Evolutionary conservation across 1,140 invertebrate species (phyloP), one percentile per base, ranked within the genome.

Genomic region (Cephus cinctus): DNA sequence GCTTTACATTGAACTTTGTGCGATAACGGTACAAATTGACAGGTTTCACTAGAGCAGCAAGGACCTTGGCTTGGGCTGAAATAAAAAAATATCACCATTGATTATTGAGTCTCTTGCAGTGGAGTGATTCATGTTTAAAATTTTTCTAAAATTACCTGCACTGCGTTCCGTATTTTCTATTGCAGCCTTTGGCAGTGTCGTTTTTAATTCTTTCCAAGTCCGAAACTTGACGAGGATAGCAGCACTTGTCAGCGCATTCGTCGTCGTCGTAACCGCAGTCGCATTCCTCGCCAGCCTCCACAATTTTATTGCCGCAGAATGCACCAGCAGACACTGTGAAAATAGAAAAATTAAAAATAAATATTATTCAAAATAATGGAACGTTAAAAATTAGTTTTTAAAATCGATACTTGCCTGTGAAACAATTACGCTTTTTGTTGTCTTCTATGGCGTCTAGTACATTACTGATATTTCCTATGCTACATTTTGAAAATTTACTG

Each of bases 291-390:
- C 92, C 94, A 21, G 87, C 88, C 75, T 99, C 97, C 0, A 97
- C 94, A 63, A 99, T 98, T 78, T 97, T 96, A 73, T 99, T 99
- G 11, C 97, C 97, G 78, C 97, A 99, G 81, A 98, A 99, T 18
- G 96, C 92, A 48, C 92, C 94, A 47, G 87, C 88, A 43, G 89
- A 92, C 19, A 86, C 90, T 79, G 80, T 75, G 60, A 71, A 50
- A 43, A 56, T 4, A 52, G 8, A 38, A 35, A 45, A 32, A 12
- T 43, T 3, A 42, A 16, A 16, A 40, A 38, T 30, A 30, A 42
- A 30, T 25, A 1, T 14, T 2, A 30, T 3, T n/a, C n/a, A 25
- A 42, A 1, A 47, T 11, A 47, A 36, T 23, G 12, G 23, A 47
- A 9, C 42, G 49, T 36, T 31, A 38, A 59, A 46, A 31, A 22